Evolutionary conservation across 2,797 vertebrate genomes (phyloP), one percentile per base, ranked within the genome.

Genomic region (Salarias fasciatus): DNA sequence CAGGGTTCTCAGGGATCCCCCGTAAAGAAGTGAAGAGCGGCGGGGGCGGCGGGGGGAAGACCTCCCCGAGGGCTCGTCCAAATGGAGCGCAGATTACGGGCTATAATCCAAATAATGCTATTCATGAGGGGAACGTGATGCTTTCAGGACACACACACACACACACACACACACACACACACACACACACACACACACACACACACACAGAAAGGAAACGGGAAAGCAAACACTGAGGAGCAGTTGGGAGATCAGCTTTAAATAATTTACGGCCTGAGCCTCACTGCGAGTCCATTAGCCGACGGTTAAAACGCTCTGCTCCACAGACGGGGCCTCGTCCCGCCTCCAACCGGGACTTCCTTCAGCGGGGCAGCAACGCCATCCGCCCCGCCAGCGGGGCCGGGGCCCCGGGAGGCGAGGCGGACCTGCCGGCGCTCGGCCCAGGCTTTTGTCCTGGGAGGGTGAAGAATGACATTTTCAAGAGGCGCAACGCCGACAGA

Each of bases 1-100:
- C 89, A 91, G 85, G 89, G 89, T 86, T 86, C 88, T 89, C 80
- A 76, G 84, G 84, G 89, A 89, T 84, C 85, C 83, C 83, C 75
- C 83, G 77, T 89, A 91, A 90, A 91, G 75, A 69, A 28, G 55
- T 38, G 8, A 11, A 36, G 49, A 41, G 61, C 46, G 66, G 70
- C 72, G 35, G 71, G 24, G 31, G 57, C 29, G 53, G 66, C 61
- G 77, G 81, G 11, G 86, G 87, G 78, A 81, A 86, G 57, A 72
- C 76, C 88, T 89, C 87, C 91, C 6, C 86, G 8, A 63, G 85
- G 82, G 77, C 83, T 89, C 86, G 28, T 90, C 89, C 86, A 86
- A 38, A 82, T 72, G 81, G 90, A 87, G 71, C 86, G 83, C 60
- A 79, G 85, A 88, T 90, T 89, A 87, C 78, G 63, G 59, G 68